Evolutionary conservation across 1,140 invertebrate genomes (phyloP), one percentile per base, ranked within the genome.

Genomic region (Drosophila elegans): DNA sequence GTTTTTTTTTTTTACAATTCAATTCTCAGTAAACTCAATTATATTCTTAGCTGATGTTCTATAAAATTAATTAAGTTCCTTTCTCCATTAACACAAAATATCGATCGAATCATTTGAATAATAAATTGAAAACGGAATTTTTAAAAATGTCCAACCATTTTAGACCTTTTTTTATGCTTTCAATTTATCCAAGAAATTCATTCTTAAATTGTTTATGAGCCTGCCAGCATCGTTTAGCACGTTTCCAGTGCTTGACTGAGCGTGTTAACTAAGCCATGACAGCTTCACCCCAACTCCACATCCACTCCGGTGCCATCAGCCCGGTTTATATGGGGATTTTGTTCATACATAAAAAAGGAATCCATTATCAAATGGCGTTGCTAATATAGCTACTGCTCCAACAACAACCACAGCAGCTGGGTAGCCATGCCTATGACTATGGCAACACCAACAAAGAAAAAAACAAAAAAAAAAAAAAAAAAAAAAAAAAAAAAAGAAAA

Each of bases 281-380:
- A 67, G 64, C 44, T 25, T 54, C 48, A 3, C 42, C 25, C 21
- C 27, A 49, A 16, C 44, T 42, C 36, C 38, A 13, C 25, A 13
- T 42, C 36, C 38, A 13, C 16, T 21, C 27, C 53, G 44, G 34
- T 64, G 52, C 59, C 64, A 67, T 67, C 64, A 64, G 45, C 45
- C 57, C n/a, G 27, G 52, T 36, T 45, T 64, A 67, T 46, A 61
- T 45, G 32, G 72, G 55, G 55, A 75, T 67, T 64, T 67, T 42
- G 63, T 59, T 78, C 78, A 78, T 81, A 85, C 74, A 85, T 86
- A 81, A 86, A 85, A 78, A 75, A 85, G 57, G 62, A 73, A 81
- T 57, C 82, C 83, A 86, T 88, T 86, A 86, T 86, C 83, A 86
- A 86, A 86, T 85, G 82, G 66, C 74, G 69, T 73, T 63, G 69